A percentile compares a stretch with the other conserved stretches of the same genome.
These are phyloP conservation scores for Platyrinchus mystaceus DNA, from an alignment of 2,797 vertebrate genomes.

Conservation along the genomic window DNA sequence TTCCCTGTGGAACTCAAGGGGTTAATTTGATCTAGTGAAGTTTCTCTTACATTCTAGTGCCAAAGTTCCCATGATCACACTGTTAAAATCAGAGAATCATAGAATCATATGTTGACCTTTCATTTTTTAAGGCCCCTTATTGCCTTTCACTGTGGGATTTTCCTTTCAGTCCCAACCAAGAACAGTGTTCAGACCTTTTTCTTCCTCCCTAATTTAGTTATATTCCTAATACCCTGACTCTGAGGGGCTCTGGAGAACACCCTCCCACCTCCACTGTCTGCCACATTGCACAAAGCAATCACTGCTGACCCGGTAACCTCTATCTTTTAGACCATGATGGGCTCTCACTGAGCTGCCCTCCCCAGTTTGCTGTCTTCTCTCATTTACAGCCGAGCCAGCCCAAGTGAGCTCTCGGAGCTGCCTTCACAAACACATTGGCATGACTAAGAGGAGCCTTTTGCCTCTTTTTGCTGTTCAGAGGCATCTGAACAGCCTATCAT, in stretches of 20 bases:
- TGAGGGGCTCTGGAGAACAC: neutral
- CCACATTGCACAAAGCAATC: neutral
- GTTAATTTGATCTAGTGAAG: neutral
- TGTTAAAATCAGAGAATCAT: neutral
- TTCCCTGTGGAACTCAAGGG: neutral
- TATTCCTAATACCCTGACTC: neutral
- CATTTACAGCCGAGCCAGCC: neutral
- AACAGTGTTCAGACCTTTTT: neutral
- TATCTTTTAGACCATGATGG: neutral
- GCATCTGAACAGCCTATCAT: rapidly evolving
- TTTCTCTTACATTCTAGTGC: neutral
- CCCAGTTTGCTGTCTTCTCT: neutral
- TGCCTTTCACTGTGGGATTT: neutral
- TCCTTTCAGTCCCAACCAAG: neutral
- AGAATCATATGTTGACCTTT: neutral
- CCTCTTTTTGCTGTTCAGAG: neutral
- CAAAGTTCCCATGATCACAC: neutral
- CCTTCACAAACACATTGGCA: neutral
- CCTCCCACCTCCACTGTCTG: neutral
- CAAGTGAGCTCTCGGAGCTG: neutral
- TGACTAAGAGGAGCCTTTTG: neutral
- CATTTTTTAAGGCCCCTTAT: neutral
- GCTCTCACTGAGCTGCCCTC: neutral
- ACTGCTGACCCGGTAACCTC: neutral
- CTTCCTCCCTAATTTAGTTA: neutral